Evolutionary conservation across 2,888 invertebrate species (phyloP).

Genomic region (Lypha dubia): DNA sequence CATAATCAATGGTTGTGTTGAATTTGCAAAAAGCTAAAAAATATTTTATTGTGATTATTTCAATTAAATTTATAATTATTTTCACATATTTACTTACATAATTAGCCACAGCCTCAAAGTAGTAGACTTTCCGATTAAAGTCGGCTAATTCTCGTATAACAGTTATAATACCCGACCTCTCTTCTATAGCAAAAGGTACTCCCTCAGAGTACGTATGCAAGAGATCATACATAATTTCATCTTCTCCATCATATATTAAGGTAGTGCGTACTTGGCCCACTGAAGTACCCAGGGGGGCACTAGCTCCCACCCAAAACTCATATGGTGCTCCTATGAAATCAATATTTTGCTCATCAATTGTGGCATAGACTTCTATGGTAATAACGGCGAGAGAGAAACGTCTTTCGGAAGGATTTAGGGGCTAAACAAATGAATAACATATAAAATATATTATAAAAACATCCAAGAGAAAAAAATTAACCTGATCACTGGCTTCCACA

Average conservation of each 20-base stretch:
- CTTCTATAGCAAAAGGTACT: constrained; percentile 96
- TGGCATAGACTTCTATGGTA: constrained; percentile 89
- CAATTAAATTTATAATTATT: not conserved
- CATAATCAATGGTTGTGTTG: constrained; percentile 76
- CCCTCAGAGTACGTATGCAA: constrained; percentile 94
- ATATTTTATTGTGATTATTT: not conserved
- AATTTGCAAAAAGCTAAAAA: constrained; percentile 80
- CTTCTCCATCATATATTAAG: constrained; percentile 87
- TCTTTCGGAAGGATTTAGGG: constrained; percentile 92
- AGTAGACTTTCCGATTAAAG: constrained; percentile 88
- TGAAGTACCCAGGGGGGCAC: constrained; percentile 92
- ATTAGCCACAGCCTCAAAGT: constrained; percentile 92
- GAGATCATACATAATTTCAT: constrained; percentile 88
- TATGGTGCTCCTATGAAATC: constrained; percentile 93
- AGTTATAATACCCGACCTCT: constrained; percentile 93
- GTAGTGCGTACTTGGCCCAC: constrained; percentile 93
- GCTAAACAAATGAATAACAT: constrained; percentile 82
- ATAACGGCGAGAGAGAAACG: constrained; percentile 93
- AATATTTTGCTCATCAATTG: constrained; percentile 85
- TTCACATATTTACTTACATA: constrained; percentile 78
- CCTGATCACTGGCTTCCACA: constrained; percentile 91
- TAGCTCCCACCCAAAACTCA: constrained; percentile 95
- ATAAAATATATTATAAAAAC: not conserved
- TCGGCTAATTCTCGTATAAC: constrained; percentile 90
- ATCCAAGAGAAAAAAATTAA: no score